These are phyloP conservation scores for Anolis apletophallus DNA, from an alignment of 2,797 vertebrate genomes.

Conservation along the genomic window DNA sequence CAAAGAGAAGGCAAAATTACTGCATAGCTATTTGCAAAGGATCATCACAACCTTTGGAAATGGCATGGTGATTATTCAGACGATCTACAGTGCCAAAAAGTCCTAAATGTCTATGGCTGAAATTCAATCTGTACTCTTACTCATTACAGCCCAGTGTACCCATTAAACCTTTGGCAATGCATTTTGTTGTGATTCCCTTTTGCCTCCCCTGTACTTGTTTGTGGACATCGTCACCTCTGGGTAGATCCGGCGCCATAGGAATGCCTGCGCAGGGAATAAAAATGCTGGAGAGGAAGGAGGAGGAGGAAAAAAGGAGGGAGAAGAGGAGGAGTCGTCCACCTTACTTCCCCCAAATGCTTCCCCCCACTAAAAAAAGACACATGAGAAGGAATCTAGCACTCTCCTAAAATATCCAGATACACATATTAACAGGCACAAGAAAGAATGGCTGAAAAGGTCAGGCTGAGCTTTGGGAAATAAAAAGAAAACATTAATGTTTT, in stretches of 20 bases:
- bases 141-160: neutral
- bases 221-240: conserved; percentile 54
- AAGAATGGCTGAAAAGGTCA: conserved; percentile 41
- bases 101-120: neutral
- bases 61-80: conserved; percentile 7
- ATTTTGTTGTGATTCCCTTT: neutral
- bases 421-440: conserved; percentile 16
- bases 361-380: neutral
- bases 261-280: conserved; percentile 45
- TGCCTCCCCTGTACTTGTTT: conserved; percentile 30
- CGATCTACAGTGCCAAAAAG: neutral
- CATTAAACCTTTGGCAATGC: neutral
- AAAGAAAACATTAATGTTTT: neutral
- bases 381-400: conserved; percentile 12
- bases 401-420: conserved; percentile 25
- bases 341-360: neutral
- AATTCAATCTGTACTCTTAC: neutral
- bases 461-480: conserved; percentile 26
- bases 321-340: neutral
- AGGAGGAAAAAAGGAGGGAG: neutral
- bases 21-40: conserved; percentile 19
- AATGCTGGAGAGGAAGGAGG: conserved; percentile 23
- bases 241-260: conserved; percentile 28
- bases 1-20: conserved; percentile 7
- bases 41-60: neutral